These are phyloP conservation scores for Mylabris phalerata DNA, from an alignment of 1,140 invertebrate genomes.

Conservation along the genomic window DNA sequence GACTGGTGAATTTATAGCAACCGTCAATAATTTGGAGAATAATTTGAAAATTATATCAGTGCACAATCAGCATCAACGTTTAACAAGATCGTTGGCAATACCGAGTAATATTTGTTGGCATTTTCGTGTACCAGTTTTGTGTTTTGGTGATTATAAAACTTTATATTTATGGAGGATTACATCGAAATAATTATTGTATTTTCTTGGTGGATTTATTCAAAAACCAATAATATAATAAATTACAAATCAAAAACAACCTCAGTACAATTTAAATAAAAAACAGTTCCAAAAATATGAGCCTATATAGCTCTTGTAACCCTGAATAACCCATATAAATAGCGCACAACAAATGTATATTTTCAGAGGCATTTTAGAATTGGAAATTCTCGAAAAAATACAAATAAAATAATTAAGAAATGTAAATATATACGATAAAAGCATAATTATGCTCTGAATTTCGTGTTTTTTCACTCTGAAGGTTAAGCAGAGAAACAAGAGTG, in stretches of 20 bases:
- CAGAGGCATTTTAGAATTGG: conserved; percentile 15
- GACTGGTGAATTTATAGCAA: conserved; percentile 51
- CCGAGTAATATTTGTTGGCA: conserved; percentile 57
- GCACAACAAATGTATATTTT: conserved; percentile 31
- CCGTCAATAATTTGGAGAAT: conserved; percentile 53
- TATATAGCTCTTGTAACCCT: conserved; percentile 40
- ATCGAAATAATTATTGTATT: conserved; percentile 42
- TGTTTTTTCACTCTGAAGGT: conserved; percentile 16
- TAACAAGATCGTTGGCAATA: conserved; percentile 48
- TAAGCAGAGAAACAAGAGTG: conserved; percentile 41
- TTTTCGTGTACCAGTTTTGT: conserved; percentile 54
- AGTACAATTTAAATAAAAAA: conserved; percentile 33
- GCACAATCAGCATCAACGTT: conserved; percentile 47
- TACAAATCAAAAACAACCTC: conserved; percentile 32
- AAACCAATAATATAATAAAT: conserved; percentile 31
- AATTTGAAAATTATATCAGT: conserved; percentile 53
- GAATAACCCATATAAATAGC: conserved; percentile 37
- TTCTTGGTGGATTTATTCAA: conserved; percentile 24
- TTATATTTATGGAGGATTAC: conserved; percentile 57
- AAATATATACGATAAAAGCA: conserved; percentile 29
- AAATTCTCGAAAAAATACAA: conserved; percentile 14
- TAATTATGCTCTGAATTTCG: conserved; percentile 5
- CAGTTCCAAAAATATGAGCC: conserved; percentile 33
- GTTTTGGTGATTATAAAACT: conserved; percentile 53
- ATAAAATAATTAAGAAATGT: conserved; percentile 24